Conservation (phyloP, 2,797 vertebrate species). For the Cichlasoma orientale region DNA sequence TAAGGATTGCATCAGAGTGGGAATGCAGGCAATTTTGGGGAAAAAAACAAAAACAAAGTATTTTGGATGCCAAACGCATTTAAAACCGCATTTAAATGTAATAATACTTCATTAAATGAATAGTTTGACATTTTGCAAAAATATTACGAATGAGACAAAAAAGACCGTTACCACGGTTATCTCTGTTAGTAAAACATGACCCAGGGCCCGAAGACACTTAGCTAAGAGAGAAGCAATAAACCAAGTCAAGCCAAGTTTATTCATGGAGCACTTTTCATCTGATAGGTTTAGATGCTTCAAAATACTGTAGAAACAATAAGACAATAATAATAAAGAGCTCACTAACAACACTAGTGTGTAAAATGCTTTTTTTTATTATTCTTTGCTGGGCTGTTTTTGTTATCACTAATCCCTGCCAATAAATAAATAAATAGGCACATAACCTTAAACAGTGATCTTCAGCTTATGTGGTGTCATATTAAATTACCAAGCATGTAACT, state of each 20-base stretch:
- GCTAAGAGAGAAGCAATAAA: neutral
- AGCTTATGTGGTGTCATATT: neutral
- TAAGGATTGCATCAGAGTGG: neutral
- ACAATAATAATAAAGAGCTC: neutral
- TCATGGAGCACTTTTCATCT: neutral
- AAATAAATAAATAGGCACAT: neutral
- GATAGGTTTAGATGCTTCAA: neutral
- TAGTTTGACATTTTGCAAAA: neutral
- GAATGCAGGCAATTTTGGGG: neutral
- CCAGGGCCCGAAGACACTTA: neutral
- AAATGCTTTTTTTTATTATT: neutral
- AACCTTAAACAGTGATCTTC: rapidly evolving
- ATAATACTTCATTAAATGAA: neutral
- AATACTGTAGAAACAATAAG: neutral
- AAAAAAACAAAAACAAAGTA: rapidly evolving
- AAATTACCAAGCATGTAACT: neutral
- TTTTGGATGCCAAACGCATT: neutral
- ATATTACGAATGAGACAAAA: neutral
- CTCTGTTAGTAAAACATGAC: neutral
- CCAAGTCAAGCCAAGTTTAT: neutral
- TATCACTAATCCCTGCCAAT: neutral
- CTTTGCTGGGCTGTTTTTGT: neutral
- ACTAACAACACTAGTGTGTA: neutral
- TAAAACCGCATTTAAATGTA: neutral
- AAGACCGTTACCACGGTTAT: neutral